These are phyloP conservation scores for Drosophila limbata DNA, from an alignment of 2,888 invertebrate genomes.

Conservation along the genomic window DNA sequence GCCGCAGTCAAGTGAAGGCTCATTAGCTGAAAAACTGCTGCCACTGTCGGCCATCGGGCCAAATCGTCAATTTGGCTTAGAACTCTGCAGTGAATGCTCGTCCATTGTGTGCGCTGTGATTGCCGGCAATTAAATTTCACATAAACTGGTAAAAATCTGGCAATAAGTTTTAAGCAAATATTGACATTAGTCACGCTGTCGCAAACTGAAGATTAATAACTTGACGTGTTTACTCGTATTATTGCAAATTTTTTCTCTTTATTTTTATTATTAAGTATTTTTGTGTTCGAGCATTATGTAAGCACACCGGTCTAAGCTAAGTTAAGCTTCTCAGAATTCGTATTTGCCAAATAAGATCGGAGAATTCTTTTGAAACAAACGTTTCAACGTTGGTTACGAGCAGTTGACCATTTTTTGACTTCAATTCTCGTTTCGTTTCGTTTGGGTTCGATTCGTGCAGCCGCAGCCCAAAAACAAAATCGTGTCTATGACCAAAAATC, in stretches of 20 bases:
- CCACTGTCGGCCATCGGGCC: slow-evolving; percentile 12
- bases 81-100: slow-evolving; percentile 53
- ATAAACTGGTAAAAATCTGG: slow-evolving; percentile 48
- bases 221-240: slow-evolving; percentile 26
- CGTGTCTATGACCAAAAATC: slow-evolving; percentile 82
- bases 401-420: slow-evolving; percentile 44
- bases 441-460: slow-evolving; percentile 66
- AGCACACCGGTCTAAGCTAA: slow-evolving; percentile 39
- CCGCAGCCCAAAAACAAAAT: slow-evolving; percentile 72
- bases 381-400: slow-evolving; percentile 17
- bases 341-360: slow-evolving; percentile 39
- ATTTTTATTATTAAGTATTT: slow-evolving; percentile 23
- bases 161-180: slow-evolving; percentile 62
- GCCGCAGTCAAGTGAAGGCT: slow-evolving; percentile 44
- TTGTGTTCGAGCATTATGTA: slow-evolving; percentile 59
- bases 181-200: slow-evolving; percentile 76
- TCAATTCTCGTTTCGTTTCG: slow-evolving; percentile 22
- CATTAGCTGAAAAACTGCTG: slow-evolving; percentile 43
- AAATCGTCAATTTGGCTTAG: slow-evolving; percentile 53
- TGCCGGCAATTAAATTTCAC: slow-evolving; percentile 75
- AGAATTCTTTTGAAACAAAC: slow-evolving; percentile 30
- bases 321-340: slow-evolving; percentile 58
- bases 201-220: slow-evolving; percentile 44
- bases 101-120: slow-evolving; percentile 54
- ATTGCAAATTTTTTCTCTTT: slow-evolving; percentile 29